Conservation (phyloP, 2,113 vertebrate genomes). For the Phalacrocorax brasilianus region DNA sequence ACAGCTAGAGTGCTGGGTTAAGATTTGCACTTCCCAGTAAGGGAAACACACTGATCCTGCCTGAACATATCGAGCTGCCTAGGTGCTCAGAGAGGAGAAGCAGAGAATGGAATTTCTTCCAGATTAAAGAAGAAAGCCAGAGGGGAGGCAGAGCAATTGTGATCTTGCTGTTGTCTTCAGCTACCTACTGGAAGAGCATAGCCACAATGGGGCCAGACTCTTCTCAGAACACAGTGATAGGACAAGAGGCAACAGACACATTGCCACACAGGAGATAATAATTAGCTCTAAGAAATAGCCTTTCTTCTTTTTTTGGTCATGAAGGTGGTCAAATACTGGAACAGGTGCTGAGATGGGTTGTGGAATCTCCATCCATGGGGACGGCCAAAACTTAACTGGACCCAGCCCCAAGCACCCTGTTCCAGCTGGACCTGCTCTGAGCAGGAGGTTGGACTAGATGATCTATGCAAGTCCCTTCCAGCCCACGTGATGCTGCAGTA, state of each 20-base stretch:
- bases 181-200: neutral
- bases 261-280: neutral
- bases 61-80: neutral
- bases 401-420: neutral
- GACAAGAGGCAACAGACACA: neutral
- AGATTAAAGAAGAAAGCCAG: neutral
- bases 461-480: neutral
- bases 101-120: neutral
- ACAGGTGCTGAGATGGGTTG: neutral
- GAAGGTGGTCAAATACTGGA: neutral
- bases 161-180: neutral
- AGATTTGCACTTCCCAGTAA: neutral
- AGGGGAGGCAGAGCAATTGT: rapidly evolving
- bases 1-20: neutral
- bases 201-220: neutral
- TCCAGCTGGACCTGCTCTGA: neutral
- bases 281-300: neutral
- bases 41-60: neutral
- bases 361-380: neutral
- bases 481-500: neutral
- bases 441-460: neutral
- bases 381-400: neutral
- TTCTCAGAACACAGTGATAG: neutral
- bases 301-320: neutral
- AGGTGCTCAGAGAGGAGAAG: neutral